Evolutionary conservation across 1,140 invertebrate genomes (phyloP).

Genomic region (Berghia stephanieae): DNA sequence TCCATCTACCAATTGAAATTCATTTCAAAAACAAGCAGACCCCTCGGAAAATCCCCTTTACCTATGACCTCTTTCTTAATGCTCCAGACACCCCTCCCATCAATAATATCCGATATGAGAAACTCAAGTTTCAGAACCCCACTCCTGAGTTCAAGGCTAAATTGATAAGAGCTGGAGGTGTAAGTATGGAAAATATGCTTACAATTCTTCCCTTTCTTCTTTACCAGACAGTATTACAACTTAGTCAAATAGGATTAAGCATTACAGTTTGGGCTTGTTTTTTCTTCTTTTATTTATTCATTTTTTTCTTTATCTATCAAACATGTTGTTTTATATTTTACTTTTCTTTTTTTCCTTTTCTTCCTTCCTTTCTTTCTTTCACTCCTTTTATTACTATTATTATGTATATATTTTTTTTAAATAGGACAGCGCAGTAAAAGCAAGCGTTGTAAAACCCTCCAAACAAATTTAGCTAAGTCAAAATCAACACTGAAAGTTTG

Average conservation of each 20-base stretch:
- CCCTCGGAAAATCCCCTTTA: constrained; percentile 85
- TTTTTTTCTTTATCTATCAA: neutral
- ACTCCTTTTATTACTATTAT: too few relatives aligned
- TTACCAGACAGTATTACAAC: too few relatives aligned
- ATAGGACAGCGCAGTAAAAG: too few relatives aligned
- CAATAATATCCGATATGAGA: constrained; percentile 75
- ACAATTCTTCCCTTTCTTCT: neutral
- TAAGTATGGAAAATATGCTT: constrained; percentile 58
- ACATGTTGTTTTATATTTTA: neutral
- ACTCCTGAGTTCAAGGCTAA: constrained; percentile 89
- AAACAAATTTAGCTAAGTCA: too few relatives aligned
- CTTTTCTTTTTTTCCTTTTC: too few relatives aligned
- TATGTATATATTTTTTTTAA: too few relatives aligned
- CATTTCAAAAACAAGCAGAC: constrained; percentile 91
- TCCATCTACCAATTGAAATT: constrained; percentile 88
- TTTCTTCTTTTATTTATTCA: neutral
- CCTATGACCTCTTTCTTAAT: constrained; percentile 87
- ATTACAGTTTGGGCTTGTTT: constrained; percentile 1
- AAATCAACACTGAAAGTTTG: too few relatives aligned
- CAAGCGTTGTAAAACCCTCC: too few relatives aligned
- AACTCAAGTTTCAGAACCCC: constrained; percentile 83
- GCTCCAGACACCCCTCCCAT: constrained; percentile 75
- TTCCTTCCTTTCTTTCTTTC: too few relatives aligned
- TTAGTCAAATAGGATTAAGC: too few relatives aligned
- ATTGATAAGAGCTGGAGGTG: constrained; percentile 87